Evolutionary conservation across 2,888 invertebrate species (phyloP).

Genomic region (Nyleta sp.): DNA sequence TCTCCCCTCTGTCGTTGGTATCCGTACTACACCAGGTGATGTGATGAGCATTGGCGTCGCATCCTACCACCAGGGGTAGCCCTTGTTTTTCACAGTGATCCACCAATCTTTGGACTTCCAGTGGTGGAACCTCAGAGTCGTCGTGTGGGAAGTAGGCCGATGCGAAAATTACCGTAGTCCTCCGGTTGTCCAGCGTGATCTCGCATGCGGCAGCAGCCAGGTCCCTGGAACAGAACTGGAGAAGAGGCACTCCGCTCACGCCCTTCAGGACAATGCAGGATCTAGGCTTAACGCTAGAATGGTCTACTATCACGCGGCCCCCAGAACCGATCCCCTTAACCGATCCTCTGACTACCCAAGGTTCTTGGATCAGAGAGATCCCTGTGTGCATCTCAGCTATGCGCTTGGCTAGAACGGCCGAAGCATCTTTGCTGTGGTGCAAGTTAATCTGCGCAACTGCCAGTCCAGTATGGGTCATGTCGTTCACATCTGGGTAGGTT

Average conservation of each 20-base stretch:
- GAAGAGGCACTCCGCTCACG: slow-evolving; percentile 6
- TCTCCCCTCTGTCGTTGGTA: neutral
- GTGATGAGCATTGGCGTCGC: slow-evolving; percentile 9
- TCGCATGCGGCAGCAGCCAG: slow-evolving; percentile 3
- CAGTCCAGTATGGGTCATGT: neutral
- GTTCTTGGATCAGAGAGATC: slow-evolving; percentile 23
- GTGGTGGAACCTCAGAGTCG: neutral
- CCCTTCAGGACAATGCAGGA: slow-evolving; percentile 11
- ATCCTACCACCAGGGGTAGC: neutral
- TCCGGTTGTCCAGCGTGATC: neutral
- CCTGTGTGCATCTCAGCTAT: slow-evolving; percentile 26
- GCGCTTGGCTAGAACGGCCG: slow-evolving; percentile 26
- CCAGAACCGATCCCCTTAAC: neutral
- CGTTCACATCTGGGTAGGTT: no score
- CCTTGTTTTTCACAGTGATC: neutral
- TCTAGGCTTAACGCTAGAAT: neutral
- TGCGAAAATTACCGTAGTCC: slow-evolving; percentile 1
- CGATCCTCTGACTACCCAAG: neutral
- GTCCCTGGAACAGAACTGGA: slow-evolving; percentile 9
- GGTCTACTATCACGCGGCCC: neutral
- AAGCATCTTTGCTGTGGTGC: slow-evolving; percentile 38
- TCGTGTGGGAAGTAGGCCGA: slow-evolving; percentile 25
- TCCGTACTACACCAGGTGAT: neutral
- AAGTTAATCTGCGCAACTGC: slow-evolving; percentile 35
- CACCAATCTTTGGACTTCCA: neutral